phyloP scores from a whole-genome alignment of 2,888 invertebrate genomes.

The Argyra leucocephala region DNA sequence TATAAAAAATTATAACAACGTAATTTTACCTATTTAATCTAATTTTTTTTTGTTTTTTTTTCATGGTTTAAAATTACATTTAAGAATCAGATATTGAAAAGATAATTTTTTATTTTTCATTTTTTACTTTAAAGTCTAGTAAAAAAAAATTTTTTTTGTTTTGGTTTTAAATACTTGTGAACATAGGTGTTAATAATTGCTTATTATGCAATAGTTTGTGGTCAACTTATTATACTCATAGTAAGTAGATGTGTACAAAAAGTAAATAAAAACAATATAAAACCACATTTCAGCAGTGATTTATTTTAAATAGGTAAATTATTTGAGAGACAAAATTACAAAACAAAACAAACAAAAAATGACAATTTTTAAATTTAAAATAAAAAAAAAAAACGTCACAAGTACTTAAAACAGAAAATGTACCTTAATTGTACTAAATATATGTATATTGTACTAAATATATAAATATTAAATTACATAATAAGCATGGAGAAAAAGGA shows the following conservation, averaged over 20 bases:
- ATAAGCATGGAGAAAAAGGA: no score
- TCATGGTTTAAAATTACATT: not conserved
- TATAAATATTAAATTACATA: no score
- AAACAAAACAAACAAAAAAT: not conserved
- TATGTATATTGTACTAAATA: no score
- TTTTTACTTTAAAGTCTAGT: no score
- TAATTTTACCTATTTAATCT: not conserved
- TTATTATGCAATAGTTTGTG: constrained; percentile 1
- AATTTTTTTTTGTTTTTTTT: not conserved
- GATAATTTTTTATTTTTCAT: not conserved
- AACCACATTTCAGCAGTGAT: constrained; percentile 1
- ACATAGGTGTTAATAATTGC: not conserved
- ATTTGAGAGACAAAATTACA: not conserved
- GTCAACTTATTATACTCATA: constrained; percentile 1
- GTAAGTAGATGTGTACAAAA: no score
- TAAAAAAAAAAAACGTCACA: no score
- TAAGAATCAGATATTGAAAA: not conserved
- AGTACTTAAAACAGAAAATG: no score
- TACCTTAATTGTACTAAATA: no score
- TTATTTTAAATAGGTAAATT: not conserved
- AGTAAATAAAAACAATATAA: no score
- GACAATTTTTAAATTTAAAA: no score
- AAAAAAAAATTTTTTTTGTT: no score
- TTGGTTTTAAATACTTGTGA: not conserved
- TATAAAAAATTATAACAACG: not conserved